A percentile compares a stretch with the other conserved stretches of the same genome.
Conservation (phyloP, 2,113 vertebrate genomes). For the Zosterops hypoxanthus region DNA sequence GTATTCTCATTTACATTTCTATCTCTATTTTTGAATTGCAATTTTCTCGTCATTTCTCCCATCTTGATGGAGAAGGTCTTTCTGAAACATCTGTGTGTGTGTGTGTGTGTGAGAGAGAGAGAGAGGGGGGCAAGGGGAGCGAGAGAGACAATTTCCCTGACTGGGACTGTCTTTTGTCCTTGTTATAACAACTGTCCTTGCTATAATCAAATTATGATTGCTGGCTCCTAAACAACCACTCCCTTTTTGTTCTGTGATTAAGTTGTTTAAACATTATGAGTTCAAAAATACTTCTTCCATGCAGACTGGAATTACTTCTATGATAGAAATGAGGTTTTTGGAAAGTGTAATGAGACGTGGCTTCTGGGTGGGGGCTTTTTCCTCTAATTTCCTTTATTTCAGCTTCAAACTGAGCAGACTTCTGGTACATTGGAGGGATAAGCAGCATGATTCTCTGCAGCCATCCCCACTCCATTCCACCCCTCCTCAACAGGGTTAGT, state of each 20-base stretch:
- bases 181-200: not conserved
- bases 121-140: no score
- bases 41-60: not conserved
- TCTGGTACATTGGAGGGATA: not conserved
- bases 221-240: not conserved
- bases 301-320: not conserved
- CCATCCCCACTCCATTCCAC: not conserved
- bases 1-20: conserved; percentile 2
- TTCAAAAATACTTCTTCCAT: not conserved
- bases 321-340: not conserved
- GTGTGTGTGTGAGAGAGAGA: not conserved
- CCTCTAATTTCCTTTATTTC: not conserved
- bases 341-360: not conserved
- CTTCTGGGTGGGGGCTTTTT: not conserved
- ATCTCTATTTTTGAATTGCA: not conserved
- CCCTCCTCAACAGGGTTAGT: not conserved
- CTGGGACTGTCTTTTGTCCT: not conserved
- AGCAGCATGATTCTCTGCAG: not conserved
- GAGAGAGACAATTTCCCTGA: not conserved
- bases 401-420: not conserved
- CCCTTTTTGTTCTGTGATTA: not conserved
- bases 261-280: not conserved
- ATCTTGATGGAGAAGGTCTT: not conserved
- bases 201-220: not conserved
- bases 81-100: not conserved